Percentiles rank a stretch among this genome's conserved stretches.
Conservation (phyloP, 2,888 invertebrate genomes). For the Philereme transversata region DNA sequence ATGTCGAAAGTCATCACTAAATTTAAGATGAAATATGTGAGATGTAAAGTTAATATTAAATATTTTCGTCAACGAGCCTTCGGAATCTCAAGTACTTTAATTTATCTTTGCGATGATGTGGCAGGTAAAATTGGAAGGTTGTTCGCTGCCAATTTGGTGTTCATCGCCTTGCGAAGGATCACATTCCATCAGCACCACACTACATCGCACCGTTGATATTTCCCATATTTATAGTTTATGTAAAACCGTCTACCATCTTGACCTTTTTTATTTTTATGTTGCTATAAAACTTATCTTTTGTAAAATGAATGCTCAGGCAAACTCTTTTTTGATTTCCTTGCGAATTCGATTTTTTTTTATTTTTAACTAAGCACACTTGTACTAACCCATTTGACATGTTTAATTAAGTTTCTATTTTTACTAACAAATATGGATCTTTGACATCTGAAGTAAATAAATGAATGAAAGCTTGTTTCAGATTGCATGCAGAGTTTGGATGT, state of each 20-base stretch:
- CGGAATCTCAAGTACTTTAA: constrained; percentile 39
- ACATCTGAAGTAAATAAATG: no score
- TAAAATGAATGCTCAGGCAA: no score
- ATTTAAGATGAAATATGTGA: constrained; percentile 53
- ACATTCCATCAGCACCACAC: constrained; percentile 49
- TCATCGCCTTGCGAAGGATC: constrained; percentile 50
- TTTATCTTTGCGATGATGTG: constrained; percentile 44
- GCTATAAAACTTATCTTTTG: neutral
- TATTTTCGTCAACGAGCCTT: constrained; percentile 50
- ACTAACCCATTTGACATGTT: no score
- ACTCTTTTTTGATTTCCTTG: no score
- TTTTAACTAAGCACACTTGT: no score
- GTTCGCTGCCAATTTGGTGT: constrained; percentile 44
- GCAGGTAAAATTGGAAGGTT: constrained; percentile 42
- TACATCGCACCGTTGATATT: constrained; percentile 39
- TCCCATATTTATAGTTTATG: constrained; percentile 38
- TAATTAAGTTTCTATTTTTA: no score
- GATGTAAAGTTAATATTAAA: constrained; percentile 55
- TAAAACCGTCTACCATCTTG: constrained; percentile 15
- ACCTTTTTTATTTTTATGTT: constrained; percentile 35
- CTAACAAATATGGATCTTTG: no score
- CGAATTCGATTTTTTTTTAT: no score
- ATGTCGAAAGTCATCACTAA: constrained; percentile 43
- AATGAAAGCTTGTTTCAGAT: no score
- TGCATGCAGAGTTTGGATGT: no score